These are phyloP conservation scores for Pituophis catenifer DNA, from an alignment of 2,113 vertebrate genomes.

Conservation along the genomic window DNA sequence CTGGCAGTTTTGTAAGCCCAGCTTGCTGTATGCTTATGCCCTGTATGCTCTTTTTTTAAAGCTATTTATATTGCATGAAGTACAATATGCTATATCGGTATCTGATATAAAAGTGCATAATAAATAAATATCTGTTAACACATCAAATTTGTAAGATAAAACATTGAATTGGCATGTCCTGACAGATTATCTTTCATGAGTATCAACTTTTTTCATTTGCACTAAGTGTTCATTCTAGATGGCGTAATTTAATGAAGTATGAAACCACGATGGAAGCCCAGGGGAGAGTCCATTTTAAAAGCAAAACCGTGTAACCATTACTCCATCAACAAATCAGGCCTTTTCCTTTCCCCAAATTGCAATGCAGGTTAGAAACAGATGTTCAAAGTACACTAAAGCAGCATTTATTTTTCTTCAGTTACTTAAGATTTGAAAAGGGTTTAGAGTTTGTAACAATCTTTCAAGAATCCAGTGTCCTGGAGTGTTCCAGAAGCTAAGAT, in stretches of 20 bases:
- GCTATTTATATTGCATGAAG: background rate
- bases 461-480: background rate
- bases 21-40: background rate
- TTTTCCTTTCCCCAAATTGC: background rate
- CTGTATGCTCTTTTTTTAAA: background rate
- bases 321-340: conserved; percentile 26
- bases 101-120: conserved; percentile 30
- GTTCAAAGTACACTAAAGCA: background rate
- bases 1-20: background rate
- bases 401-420: background rate
- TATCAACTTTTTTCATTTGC: conserved; percentile 59
- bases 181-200: conserved; percentile 31
- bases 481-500: background rate
- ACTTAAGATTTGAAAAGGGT: background rate
- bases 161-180: conserved; percentile 47
- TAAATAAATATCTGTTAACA: conserved; percentile 55
- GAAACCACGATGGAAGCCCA: conserved; percentile 43
- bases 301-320: conserved; percentile 44
- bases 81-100: background rate
- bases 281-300: conserved; percentile 63
- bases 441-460: background rate
- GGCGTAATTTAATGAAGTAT: conserved; percentile 33
- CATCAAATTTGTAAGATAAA: conserved; percentile 54
- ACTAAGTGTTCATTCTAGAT: conserved; percentile 43
- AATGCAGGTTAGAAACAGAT: background rate